phyloP scores from a whole-genome alignment of 2,797 vertebrate species.

The Syngnathus acus region DNA sequence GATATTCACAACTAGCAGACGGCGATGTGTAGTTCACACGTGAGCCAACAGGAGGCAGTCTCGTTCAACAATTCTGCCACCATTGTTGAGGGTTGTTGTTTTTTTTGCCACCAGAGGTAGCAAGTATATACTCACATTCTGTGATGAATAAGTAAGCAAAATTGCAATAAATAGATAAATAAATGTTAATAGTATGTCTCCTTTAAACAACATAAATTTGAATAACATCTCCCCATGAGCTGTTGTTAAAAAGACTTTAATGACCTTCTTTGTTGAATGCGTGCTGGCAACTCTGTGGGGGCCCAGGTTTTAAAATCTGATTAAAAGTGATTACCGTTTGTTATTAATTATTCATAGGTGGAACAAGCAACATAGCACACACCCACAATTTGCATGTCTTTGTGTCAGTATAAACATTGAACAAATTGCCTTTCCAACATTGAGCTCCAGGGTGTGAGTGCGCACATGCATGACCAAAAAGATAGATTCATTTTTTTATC shows the following conservation, averaged over 20 bases:
- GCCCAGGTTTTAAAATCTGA: constrained; percentile 25
- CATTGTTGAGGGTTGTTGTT: neutral
- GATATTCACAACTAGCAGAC: constrained; percentile 4
- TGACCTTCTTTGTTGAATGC: neutral
- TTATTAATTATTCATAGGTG: constrained; percentile 32
- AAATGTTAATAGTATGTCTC: neutral
- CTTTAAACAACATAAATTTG: neutral
- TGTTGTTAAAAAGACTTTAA: constrained; percentile 17
- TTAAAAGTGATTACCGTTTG: constrained; percentile 35
- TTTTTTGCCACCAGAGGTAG: neutral
- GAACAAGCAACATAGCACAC: neutral
- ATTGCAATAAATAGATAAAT: neutral
- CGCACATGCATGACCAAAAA: constrained; percentile 19
- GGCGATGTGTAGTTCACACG: neutral
- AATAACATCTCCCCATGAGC: constrained; percentile 8
- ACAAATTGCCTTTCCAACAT: neutral
- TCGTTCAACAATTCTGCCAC: constrained; percentile 11
- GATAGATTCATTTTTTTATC: constrained; percentile 35
- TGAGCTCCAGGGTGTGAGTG: neutral
- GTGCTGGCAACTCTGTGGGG: constrained; percentile 11
- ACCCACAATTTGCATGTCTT: neutral
- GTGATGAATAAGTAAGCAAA: neutral
- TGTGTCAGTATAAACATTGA: neutral
- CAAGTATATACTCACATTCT: neutral
- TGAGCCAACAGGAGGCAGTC: constrained; percentile 47